Percentiles rank a stretch among this genome's conserved stretches.
These are phyloP conservation scores for Prinia subflava DNA, from an alignment of 2,113 vertebrate species.

Conservation along the genomic window DNA sequence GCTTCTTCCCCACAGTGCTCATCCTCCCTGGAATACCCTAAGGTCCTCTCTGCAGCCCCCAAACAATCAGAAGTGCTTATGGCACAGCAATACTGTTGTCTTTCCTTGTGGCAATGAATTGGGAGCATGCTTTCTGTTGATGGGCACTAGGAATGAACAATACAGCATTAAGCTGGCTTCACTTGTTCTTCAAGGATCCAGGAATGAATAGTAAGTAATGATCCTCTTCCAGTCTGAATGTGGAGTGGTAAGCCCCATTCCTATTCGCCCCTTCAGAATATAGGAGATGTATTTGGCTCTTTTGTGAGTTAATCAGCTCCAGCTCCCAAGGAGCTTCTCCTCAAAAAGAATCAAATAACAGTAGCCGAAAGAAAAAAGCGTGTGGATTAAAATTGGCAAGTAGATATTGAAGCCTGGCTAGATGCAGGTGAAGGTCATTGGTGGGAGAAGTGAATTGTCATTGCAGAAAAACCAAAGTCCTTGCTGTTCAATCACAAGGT, in stretches of 20 bases:
- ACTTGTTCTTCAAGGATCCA: slow-evolving; percentile 51
- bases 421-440: background rate
- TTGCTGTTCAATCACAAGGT: background rate
- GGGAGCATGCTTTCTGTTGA: slow-evolving; percentile 48
- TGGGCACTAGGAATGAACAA: slow-evolving; percentile 47
- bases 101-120: slow-evolving; percentile 31
- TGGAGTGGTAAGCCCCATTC: background rate
- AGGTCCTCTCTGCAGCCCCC: slow-evolving; percentile 22
- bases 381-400: background rate
- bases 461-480: background rate
- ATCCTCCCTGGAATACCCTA: slow-evolving; percentile 31
- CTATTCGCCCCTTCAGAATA: background rate
- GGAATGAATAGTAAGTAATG: slow-evolving; percentile 57
- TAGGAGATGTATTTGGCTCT: background rate
- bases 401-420: background rate
- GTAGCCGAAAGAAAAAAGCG: background rate
- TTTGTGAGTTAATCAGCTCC: slow-evolving; percentile 3
- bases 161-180: slow-evolving; percentile 43
- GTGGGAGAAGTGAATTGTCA: background rate
- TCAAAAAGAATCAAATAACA: background rate
- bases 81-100: background rate
- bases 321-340: background rate
- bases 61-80: slow-evolving; percentile 10
- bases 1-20: slow-evolving; percentile 34
- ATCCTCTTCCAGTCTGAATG: slow-evolving; percentile 27